Evolutionary conservation across 2,797 vertebrate genomes (phyloP).

Genomic region (Rhynchonycteris naso): DNA sequence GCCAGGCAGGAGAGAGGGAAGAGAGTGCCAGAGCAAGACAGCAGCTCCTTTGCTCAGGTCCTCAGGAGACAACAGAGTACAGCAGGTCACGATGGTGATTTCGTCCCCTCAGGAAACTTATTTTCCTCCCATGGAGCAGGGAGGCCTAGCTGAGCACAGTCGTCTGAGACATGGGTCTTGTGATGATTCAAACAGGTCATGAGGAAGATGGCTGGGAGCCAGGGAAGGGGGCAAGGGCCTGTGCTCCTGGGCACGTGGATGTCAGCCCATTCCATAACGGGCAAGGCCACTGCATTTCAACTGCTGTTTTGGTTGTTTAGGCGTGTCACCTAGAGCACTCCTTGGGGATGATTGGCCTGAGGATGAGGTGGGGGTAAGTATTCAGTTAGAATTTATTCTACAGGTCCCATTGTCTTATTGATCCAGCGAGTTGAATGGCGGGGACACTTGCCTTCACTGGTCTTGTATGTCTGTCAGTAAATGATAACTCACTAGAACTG

Average conservation of each 20-base stretch:
- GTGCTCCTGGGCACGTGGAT: background rate
- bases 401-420: background rate
- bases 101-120: background rate
- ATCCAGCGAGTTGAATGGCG: background rate
- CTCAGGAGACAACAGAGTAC: background rate
- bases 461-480: background rate
- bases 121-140: background rate
- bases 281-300: background rate
- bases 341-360: background rate
- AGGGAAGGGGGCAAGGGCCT: accelerated
- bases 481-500: background rate
- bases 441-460: background rate
- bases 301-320: background rate
- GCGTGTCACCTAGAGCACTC: background rate
- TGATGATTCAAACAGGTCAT: background rate
- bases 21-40: background rate
- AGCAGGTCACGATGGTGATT: background rate
- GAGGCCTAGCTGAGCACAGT: background rate
- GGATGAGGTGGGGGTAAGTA: background rate
- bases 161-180: background rate
- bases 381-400: background rate
- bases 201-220: background rate
- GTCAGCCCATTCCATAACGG: background rate
- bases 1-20: background rate
- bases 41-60: background rate